Evolutionary conservation across 1,140 invertebrate species (phyloP), one percentile per base, ranked within the genome.

Genomic region (Temnothorax longispinosus): DNA sequence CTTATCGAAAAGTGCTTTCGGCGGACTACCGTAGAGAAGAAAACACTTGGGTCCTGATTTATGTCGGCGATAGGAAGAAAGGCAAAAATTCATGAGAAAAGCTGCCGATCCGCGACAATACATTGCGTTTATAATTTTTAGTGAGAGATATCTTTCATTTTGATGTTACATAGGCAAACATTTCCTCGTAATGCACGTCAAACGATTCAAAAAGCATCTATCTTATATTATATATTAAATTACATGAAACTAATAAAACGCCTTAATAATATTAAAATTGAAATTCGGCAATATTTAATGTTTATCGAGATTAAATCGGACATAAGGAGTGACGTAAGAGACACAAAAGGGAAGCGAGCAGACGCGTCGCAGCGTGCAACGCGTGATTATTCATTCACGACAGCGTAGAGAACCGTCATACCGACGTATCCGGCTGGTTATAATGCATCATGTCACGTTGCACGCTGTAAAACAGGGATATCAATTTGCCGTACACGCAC

Each of bases 361-460:
- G 35, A 65, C 15, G 44, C 18, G 18, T 44, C 38, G 71, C 71
- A 60, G 54, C 11, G n/a, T 27, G 41, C 65, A 69, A 47, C 65
- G 32, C 38, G 81, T 69, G 82, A 92, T 93, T 92, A 92, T 88
- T 93, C 88, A 92, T 91, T 93, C 90, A 88, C 84, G 75, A 74
- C 74, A 50, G 15, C 56, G 38, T 27, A 65, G 86, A 86, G 58
- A 77, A 81, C 88, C 82, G 87, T 90, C 89, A 62, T 15, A 78
- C 44, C 72, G 58, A 87, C 71, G 60, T 91, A 91, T 91, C 90
- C 90, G 90, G 90, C 81, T 72, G 76, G 87, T 91, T 91, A 76
- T 89, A 85, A 91, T 90, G 90, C 90, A 90, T 87, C 85, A 84
- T 87, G 88, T 60, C 71, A 74, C 88, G 82, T 82, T 89, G 80